Percentiles rank a stretch among this genome's conserved stretches.
These are phyloP conservation scores for Alentia gelatinosa DNA, from an alignment of 2,888 invertebrate genomes.

Conservation along the genomic window DNA sequence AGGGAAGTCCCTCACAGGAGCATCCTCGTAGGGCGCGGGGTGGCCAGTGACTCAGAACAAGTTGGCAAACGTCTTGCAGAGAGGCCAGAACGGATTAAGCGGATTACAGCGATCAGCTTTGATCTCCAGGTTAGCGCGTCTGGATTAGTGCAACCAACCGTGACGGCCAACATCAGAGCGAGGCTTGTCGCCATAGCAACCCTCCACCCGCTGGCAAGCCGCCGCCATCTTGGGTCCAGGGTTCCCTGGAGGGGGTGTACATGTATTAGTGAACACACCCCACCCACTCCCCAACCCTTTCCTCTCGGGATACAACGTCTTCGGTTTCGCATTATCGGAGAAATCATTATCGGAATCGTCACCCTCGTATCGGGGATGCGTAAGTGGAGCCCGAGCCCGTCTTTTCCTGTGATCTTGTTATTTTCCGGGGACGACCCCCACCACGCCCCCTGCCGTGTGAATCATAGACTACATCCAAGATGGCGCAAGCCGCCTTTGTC, in stretches of 20 bases:
- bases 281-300: background rate
- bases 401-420: constrained; percentile 26
- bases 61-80: constrained; percentile 33
- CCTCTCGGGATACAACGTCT: background rate
- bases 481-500: constrained; percentile 48
- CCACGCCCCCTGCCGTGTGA: background rate
- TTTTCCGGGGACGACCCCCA: background rate
- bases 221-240: constrained; percentile 33
- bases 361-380: background rate
- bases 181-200: constrained; percentile 24
- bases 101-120: constrained; percentile 23
- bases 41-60: constrained; percentile 24
- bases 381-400: background rate
- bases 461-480: constrained; percentile 20
- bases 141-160: background rate
- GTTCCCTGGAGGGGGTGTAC: background rate
- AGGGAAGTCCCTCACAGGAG: background rate
- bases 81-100: constrained; percentile 11
- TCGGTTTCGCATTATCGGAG: constrained; percentile 12
- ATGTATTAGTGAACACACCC: too few relatives aligned
- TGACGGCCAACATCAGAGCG: constrained; percentile 15
- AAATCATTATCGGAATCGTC: constrained; percentile 18
- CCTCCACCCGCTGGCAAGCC: background rate
- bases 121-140: constrained; percentile 5
- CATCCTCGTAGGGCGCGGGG: background rate